Conservation (phyloP, 2,113 vertebrate genomes). For the Bombycilla garrulus region DNA sequence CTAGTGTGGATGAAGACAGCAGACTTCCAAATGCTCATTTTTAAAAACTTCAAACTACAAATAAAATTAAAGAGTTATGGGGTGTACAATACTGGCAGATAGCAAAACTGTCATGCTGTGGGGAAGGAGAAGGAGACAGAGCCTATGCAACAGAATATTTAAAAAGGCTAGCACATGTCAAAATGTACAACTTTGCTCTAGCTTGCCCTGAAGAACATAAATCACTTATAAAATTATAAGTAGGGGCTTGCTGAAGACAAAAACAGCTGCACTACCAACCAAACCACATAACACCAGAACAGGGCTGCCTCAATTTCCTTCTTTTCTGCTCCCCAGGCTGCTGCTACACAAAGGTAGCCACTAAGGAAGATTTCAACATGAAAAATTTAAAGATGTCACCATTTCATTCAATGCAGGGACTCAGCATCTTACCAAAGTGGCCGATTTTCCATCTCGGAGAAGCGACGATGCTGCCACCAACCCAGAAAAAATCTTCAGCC, state of each 20-base stretch:
- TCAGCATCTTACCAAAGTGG: slow-evolving; percentile 82
- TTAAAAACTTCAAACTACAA: neutral
- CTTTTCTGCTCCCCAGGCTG: neutral
- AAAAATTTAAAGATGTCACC: neutral
- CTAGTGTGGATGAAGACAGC: neutral
- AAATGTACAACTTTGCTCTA: neutral
- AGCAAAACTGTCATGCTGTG: neutral
- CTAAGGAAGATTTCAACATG: neutral
- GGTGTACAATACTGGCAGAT: neutral
- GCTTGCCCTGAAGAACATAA: neutral
- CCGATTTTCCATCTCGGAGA: slow-evolving; percentile 81
- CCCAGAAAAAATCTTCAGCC: slow-evolving; percentile 84
- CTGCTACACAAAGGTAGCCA: neutral
- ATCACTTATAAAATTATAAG: neutral
- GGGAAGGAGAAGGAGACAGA: neutral
- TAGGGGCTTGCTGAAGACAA: neutral
- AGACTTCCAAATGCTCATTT: neutral
- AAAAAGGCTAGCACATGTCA: neutral
- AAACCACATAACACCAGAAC: neutral
- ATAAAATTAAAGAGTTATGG: neutral
- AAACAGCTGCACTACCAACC: neutral
- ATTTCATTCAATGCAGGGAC: neutral
- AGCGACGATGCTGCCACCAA: slow-evolving; percentile 77
- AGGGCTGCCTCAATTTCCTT: neutral
- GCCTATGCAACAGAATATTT: neutral